A percentile compares a stretch with the other conserved stretches of the same genome.
Evolutionary conservation across 35 echinoderm and acorn worm genomes (phyloP).

Genomic region (Stichopus chloronotus): DNA sequence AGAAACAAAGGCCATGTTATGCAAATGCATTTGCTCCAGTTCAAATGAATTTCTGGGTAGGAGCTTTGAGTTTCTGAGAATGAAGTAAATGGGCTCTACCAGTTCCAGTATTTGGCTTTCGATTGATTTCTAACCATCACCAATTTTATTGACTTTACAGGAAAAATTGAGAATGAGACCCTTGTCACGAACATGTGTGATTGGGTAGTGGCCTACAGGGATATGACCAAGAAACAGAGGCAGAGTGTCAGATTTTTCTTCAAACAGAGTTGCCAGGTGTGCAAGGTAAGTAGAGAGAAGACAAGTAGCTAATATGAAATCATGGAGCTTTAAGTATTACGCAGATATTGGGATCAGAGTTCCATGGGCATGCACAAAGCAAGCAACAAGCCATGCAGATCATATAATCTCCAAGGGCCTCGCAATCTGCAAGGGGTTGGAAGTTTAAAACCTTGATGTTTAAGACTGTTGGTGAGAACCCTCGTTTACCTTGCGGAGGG

Average conservation of each 20-base stretch:
- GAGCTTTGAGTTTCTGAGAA: no score
- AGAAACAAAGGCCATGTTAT: no score
- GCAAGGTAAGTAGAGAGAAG: not conserved
- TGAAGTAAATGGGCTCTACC: no score
- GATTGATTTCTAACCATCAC: no score
- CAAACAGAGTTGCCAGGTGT: slow-evolving; percentile 40
- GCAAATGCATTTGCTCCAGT: no score
- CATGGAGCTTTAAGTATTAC: not conserved
- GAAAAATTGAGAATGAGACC: slow-evolving; percentile 34
- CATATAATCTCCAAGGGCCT: no score
- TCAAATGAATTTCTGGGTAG: no score
- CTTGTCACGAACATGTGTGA: slow-evolving; percentile 38
- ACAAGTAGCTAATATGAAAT: not conserved
- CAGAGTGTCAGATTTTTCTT: slow-evolving; percentile 56
- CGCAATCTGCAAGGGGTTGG: no score
- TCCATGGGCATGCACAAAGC: not conserved
- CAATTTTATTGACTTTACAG: not conserved
- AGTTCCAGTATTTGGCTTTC: no score
- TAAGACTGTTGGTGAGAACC: no score
- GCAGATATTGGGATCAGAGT: not conserved
- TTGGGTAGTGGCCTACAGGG: slow-evolving; percentile 41
- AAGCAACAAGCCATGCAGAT: not conserved
- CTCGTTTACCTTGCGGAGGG: no score
- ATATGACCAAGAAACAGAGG: slow-evolving; percentile 50
- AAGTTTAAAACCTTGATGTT: no score